These are phyloP conservation scores for Coturnix japonica DNA, from an alignment of 2,113 vertebrate genomes.

Conservation along the genomic window DNA sequence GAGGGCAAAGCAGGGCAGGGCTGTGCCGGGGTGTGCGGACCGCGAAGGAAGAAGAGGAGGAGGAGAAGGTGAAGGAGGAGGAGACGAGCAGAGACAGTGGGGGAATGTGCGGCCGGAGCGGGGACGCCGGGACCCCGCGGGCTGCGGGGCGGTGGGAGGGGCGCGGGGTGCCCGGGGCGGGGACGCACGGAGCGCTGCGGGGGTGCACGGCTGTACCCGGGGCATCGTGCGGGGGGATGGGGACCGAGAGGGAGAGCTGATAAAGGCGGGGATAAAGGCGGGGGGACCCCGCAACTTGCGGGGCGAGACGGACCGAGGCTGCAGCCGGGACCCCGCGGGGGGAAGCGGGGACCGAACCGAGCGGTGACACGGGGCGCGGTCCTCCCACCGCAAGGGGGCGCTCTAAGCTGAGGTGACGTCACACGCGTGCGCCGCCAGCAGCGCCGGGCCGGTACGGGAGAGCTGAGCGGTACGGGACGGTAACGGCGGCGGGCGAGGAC, in stretches of 20 bases:
- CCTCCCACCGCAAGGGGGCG: no score
- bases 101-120: slow-evolving; percentile 25
- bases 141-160: background rate
- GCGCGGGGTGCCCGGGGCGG: background rate
- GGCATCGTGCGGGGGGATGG: no score
- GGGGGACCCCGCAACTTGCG: background rate
- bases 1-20: background rate
- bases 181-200: background rate
- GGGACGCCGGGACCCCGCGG: background rate
- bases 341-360: no score
- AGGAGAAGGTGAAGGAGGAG: background rate
- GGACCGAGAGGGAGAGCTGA: no score
- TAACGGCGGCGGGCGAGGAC: no score
- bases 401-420: no score
- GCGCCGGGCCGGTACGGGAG: background rate
- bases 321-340: no score
- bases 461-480: background rate
- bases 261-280: slow-evolving; percentile 72
- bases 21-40: background rate
- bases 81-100: slow-evolving; percentile 18
- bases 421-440: no score
- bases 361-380: no score
- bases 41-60: background rate
- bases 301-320: no score
- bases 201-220: background rate